Evolutionary conservation across 2,113 vertebrate species (phyloP), one percentile per base, ranked within the genome.

Genomic region (Opisthocomus hoazin): DNA sequence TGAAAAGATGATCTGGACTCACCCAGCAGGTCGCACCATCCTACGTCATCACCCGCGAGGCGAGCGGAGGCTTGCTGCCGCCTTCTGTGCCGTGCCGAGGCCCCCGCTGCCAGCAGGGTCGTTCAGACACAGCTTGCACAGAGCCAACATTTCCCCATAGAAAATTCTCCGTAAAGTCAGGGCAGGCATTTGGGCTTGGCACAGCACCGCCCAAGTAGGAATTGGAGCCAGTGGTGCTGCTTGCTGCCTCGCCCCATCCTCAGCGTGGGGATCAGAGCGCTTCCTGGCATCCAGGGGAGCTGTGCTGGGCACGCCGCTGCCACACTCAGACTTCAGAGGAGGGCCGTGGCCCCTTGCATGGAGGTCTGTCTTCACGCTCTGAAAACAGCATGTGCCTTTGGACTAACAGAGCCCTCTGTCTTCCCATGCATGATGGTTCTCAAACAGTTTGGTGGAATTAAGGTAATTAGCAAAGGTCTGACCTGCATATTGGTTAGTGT

Each of bases 11-110:
- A 58, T n/a, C 48, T 63, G 77, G 64, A 30, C 41, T 29, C 48
- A 15, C 27, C 26, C 76, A 48, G 75, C 68, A 43, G 24, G 32
- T 23, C 30, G 48, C 39, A 24, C 32, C 3, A 2, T 15, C 5
- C 12, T 8, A 10, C 0, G 3, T 19, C 20, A 5, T 30, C 75
- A 5, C 18, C 7, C 4, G 0, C n/a, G 15, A 20, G 11, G 10
- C 2, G 10, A 32, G 13, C 5, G 46, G 56, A 26, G 61, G 7
- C 5, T 53, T 43, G 2, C 24, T 68, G 85, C 63, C 86, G 65
- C 90, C 29, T 84, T 71, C 43, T 30, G 23, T 30, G 69, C 1
- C 3, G 23, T 70, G 50, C 84, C 21, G 46, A 30, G 66, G 39
- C 43, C 54, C 66, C 34, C 2, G 0, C 22, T 81, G 39, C 19